Percentiles rank a stretch among this genome's conserved stretches.
phyloP scores from a whole-genome alignment of 1,140 invertebrate genomes.

The Diachasmimorpha longicaudata region DNA sequence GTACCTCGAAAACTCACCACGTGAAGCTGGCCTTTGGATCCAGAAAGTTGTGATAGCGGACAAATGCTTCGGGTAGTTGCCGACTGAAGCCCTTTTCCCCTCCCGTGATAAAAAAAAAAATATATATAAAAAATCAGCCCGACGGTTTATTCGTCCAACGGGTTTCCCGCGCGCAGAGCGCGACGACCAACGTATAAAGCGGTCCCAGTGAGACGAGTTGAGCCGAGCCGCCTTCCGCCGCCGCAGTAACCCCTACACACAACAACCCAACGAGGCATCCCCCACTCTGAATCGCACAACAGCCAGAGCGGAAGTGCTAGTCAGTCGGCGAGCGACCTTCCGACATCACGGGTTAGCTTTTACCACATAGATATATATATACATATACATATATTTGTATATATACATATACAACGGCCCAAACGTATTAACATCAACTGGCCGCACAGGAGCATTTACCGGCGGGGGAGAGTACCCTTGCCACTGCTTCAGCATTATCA shows the following conservation, averaged over 20 bases:
- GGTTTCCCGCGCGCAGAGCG: constrained; percentile 49
- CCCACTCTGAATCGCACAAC: constrained; percentile 63
- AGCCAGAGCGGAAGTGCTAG: constrained; percentile 63
- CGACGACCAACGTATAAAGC: constrained; percentile 12
- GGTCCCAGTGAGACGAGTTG: constrained; percentile 29
- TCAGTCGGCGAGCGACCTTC: constrained; percentile 65
- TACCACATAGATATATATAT: constrained; percentile 30
- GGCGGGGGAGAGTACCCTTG: not conserved
- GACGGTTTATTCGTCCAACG: constrained; percentile 33
- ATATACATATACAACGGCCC: constrained; percentile 1
- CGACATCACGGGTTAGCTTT: constrained; percentile 62
- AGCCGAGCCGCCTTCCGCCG: constrained; percentile 39
- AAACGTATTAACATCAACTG: not conserved
- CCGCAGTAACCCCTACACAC: constrained; percentile 57
- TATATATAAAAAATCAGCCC: too few species aligned
- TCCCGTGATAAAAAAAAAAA: not conserved
- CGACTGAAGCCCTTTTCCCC: not conserved
- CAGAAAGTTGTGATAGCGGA: not conserved
- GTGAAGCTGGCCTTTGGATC: not conserved
- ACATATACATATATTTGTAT: not conserved
- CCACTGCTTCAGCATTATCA: not conserved
- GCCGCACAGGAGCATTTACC: not conserved
- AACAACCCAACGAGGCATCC: constrained; percentile 60
- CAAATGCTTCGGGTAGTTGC: not conserved
- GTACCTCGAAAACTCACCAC: not conserved